Conservation (phyloP, 1,140 invertebrate genomes). For the Solenopsis fugax region DNA sequence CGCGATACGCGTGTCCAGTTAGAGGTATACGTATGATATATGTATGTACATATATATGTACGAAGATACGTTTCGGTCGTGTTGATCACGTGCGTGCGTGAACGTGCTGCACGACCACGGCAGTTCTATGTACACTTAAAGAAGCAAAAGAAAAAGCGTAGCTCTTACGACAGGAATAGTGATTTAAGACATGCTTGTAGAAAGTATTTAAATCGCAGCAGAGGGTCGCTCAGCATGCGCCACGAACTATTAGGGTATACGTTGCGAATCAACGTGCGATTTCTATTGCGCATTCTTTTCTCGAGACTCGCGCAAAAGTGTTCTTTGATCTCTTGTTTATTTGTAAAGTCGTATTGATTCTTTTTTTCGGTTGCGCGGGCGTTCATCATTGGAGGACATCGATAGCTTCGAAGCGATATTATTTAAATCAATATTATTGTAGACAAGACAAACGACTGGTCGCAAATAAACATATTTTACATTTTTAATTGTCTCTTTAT, state of each 20-base stretch:
- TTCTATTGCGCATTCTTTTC: conserved; percentile 24
- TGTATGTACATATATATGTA: conserved; percentile 46
- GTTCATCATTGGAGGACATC: conserved; percentile 50
- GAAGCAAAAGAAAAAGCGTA: conserved; percentile 52
- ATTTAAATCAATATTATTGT: conserved; percentile 80
- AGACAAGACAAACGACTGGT: conserved; percentile 80
- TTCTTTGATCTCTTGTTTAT: conserved; percentile 52
- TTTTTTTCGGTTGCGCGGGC: conserved; percentile 27
- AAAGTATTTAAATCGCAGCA: conserved; percentile 70
- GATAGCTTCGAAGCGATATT: conserved; percentile 69
- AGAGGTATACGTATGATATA: conserved; percentile 44
- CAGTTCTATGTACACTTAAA: conserved; percentile 53
- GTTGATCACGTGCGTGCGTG: conserved; percentile 42
- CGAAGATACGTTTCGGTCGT: conserved; percentile 10
- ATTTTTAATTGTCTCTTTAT: conserved; percentile 79
- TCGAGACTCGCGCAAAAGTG: conserved; percentile 33
- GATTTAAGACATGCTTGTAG: conserved; percentile 75
- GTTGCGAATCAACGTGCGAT: conserved; percentile 44
- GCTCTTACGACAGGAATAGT: conserved; percentile 69
- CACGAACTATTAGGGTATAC: conserved; percentile 62
- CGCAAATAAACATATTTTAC: conserved; percentile 84
- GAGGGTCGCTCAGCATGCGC: conserved; percentile 24
- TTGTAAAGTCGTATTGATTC: conserved; percentile 35
- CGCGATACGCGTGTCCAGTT: conserved; percentile 20
- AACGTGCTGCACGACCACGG: conserved; percentile 15